Conservation (phyloP, 1,140 invertebrate genomes). For the Apis florea region DNA sequence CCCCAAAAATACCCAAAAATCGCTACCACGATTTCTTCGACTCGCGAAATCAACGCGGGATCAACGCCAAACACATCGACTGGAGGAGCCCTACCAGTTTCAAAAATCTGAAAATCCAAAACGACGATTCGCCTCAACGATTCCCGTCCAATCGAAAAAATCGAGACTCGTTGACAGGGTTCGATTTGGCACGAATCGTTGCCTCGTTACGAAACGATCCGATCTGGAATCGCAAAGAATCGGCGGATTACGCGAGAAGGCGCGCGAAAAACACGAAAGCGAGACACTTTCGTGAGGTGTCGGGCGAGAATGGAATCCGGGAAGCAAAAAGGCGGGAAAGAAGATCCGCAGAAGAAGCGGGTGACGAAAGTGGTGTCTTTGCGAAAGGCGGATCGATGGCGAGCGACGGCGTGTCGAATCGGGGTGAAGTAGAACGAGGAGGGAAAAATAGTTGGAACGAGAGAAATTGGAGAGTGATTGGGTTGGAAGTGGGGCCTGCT, state of each 20-base stretch:
- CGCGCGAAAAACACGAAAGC: constrained; percentile 2
- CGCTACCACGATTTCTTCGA: neutral
- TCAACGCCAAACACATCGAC: no score
- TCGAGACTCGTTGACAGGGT: neutral
- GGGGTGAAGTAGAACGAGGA: constrained; percentile 15
- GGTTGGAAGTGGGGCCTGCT: constrained; percentile 8
- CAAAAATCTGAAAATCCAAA: neutral
- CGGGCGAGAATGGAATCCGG: neutral
- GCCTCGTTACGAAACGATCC: neutral
- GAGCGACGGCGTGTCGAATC: constrained; percentile 52
- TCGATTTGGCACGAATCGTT: constrained; percentile 7
- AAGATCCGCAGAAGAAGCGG: constrained; percentile 31
- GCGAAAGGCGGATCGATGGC: constrained; percentile 23
- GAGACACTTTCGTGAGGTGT: constrained; percentile 1
- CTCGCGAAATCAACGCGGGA: neutral
- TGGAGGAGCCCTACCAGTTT: neutral
- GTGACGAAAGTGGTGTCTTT: neutral
- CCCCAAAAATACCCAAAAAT: no score
- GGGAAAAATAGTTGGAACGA: constrained; percentile 8
- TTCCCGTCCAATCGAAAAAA: neutral
- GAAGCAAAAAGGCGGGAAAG: constrained; percentile 44
- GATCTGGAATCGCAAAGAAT: constrained; percentile 3
- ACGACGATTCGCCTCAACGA: neutral
- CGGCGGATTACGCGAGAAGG: constrained; percentile 4
- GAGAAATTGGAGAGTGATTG: constrained; percentile 35